Evolutionary conservation across 2,797 vertebrate genomes (phyloP).

Genomic region (Pogoniulus pusillus): DNA sequence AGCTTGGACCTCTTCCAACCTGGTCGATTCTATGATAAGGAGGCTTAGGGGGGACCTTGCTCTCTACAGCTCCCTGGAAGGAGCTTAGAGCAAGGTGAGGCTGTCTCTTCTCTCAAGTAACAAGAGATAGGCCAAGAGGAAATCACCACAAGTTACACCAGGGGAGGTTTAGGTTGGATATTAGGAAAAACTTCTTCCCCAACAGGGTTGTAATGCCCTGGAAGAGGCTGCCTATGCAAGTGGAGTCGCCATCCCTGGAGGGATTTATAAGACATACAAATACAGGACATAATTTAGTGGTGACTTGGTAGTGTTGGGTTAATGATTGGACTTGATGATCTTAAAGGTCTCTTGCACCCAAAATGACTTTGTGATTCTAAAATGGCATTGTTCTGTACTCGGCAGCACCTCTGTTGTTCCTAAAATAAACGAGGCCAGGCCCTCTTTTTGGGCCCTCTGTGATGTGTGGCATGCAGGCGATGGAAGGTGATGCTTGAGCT

Average conservation of each 20-base stretch:
- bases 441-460: neutral
- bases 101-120: neutral
- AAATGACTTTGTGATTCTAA: neutral
- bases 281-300: neutral
- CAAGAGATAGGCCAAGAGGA: neutral
- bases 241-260: neutral
- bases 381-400: neutral
- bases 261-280: neutral
- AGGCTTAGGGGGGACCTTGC: neutral
- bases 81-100: neutral
- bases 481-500: fast-evolving
- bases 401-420: neutral
- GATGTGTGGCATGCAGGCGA: fast-evolving
- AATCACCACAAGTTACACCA: neutral
- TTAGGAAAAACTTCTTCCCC: neutral
- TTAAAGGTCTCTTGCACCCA: neutral
- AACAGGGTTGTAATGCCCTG: neutral
- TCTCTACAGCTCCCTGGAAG: neutral
- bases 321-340: neutral
- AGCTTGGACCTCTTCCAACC: too few relatives aligned
- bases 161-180: neutral
- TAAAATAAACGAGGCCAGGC: neutral
- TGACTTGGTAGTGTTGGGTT: neutral
- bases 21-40: too few relatives aligned
- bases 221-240: neutral